phyloP scores from a whole-genome alignment of 2,113 vertebrate genomes.

The Clinocottus analis region DNA sequence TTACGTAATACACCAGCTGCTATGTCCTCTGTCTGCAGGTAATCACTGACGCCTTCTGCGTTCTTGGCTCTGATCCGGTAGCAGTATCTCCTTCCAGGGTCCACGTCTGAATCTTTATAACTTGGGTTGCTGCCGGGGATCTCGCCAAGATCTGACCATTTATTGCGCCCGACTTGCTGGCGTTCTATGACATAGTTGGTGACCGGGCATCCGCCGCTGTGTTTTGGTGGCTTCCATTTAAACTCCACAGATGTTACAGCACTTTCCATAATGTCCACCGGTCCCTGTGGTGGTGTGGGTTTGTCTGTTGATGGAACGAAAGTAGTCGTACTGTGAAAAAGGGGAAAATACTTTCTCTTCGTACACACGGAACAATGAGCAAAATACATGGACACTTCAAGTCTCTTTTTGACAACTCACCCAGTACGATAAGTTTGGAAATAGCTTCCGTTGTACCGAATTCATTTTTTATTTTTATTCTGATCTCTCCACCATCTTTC shows the following conservation, averaged over 20 bases:
- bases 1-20: conserved; percentile 86
- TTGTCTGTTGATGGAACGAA: conserved; percentile 79
- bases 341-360: background rate
- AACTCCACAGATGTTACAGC: conserved; percentile 82
- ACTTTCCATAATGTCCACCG: conserved; percentile 84
- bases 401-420: conserved; percentile 75
- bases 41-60: conserved; percentile 84
- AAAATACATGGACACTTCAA: background rate
- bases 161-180: conserved; percentile 84
- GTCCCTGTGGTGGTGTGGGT: conserved; percentile 87
- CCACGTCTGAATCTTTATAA: conserved; percentile 84
- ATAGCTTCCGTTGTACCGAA: conserved; percentile 83
- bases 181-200: conserved; percentile 86
- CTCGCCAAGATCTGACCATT: conserved; percentile 87
- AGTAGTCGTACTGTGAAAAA: background rate
- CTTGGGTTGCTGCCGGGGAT: conserved; percentile 65
- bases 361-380: background rate
- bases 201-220: conserved; percentile 86
- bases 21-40: conserved; percentile 86
- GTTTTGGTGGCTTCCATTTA: conserved; percentile 87
- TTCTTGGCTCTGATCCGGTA: conserved; percentile 89
- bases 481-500: conserved; percentile 87
- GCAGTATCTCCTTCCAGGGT: conserved; percentile 86
- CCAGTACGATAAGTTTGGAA: conserved; percentile 85
- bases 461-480: conserved; percentile 88